These are phyloP conservation scores for Parazoanthus darwini DNA, from an alignment of 92 coral and sea anemone species.

Conservation along the genomic window DNA sequence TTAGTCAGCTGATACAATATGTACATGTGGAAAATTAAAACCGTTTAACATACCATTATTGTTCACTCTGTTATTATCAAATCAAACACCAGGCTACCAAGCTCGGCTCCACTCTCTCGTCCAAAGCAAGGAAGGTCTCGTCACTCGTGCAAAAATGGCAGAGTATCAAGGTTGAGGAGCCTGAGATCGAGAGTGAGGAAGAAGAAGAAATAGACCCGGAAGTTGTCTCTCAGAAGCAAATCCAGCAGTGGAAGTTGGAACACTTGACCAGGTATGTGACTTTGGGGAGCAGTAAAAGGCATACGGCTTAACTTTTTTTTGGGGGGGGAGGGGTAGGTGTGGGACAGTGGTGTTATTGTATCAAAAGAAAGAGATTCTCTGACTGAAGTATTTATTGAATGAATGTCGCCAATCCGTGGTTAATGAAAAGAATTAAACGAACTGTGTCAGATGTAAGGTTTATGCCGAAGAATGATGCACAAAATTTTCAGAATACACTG, in stretches of 20 bases:
- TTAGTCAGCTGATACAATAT: no score
- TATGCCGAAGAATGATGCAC: no score
- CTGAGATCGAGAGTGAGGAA: constrained; percentile 61
- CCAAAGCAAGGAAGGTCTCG: constrained; percentile 94
- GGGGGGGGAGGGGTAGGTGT: no score
- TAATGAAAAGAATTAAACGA: no score
- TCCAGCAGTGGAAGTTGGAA: constrained; percentile 85
- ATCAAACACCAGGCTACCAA: constrained; percentile 54
- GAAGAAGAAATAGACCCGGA: constrained; percentile 83
- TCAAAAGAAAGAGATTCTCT: no score
- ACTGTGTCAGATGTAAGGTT: no score
- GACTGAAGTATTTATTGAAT: no score
- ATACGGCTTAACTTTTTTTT: no score
- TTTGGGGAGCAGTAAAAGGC: no score
- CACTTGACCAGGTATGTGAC: constrained; percentile 73
- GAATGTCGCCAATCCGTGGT: no score
- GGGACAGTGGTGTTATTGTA: no score
- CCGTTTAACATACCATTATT: background rate
- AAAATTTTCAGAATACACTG: no score
- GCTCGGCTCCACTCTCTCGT: constrained; percentile 75
- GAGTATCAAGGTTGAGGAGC: constrained; percentile 82
- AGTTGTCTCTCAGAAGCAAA: constrained; percentile 65
- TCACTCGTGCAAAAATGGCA: constrained; percentile 98
- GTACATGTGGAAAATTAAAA: background rate
- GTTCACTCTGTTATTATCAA: background rate